Conservation (phyloP, 1,140 invertebrate species). For the Teleogryllus occipitalis region DNA sequence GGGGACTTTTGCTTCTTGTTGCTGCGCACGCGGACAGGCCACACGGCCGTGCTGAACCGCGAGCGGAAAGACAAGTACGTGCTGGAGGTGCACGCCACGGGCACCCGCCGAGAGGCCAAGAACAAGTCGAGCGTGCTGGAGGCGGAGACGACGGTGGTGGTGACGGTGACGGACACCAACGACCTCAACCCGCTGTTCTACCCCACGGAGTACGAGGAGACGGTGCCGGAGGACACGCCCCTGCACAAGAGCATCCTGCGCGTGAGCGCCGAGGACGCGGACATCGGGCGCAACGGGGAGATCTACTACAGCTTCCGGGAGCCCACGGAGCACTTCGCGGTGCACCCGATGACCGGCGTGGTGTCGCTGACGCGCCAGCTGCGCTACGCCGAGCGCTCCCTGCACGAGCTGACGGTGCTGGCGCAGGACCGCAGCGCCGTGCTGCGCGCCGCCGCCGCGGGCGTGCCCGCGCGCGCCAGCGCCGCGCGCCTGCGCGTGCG, state of each 20-base stretch:
- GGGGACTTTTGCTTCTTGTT: slow-evolving; percentile 88
- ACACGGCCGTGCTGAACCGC: slow-evolving; percentile 77
- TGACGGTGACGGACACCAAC: slow-evolving; percentile 82
- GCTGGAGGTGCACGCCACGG: slow-evolving; percentile 69
- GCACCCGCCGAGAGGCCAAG: slow-evolving; percentile 48
- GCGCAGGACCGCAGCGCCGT: slow-evolving; percentile 74
- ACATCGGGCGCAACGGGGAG: slow-evolving; percentile 87
- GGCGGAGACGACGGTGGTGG: slow-evolving; percentile 62
- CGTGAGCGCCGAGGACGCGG: slow-evolving; percentile 85
- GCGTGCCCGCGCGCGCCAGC: slow-evolving; percentile 45
- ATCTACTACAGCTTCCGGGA: slow-evolving; percentile 92
- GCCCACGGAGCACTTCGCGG: slow-evolving; percentile 72
- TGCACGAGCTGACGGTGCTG: slow-evolving; percentile 67
- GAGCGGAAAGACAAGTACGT: slow-evolving; percentile 79
- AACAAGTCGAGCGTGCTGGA: slow-evolving; percentile 47
- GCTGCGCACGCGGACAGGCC: slow-evolving; percentile 68
- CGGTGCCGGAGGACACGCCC: slow-evolving; percentile 82
- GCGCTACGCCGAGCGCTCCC: slow-evolving; percentile 54
- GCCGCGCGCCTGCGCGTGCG: slow-evolving; percentile 65
- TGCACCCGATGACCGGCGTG: slow-evolving; percentile 85
- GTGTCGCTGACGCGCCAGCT: slow-evolving; percentile 75
- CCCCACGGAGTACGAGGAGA: slow-evolving; percentile 72
- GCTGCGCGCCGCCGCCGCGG: slow-evolving; percentile 42
- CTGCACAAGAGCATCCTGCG: slow-evolving; percentile 67
- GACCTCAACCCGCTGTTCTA: slow-evolving; percentile 89